phyloP scores from a whole-genome alignment of 2,797 vertebrate species.

The Lemur catta region DNA sequence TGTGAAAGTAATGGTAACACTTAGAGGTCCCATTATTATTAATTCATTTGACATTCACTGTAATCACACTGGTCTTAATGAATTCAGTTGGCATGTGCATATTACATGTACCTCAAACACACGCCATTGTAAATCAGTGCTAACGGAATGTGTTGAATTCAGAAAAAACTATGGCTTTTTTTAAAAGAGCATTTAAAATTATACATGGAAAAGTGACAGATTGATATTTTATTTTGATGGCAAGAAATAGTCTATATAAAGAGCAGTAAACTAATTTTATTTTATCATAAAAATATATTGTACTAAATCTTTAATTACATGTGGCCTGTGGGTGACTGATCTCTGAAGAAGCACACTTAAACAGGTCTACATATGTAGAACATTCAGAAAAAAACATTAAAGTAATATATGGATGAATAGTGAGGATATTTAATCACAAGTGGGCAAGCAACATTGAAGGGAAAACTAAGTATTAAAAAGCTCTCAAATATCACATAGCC shows the following conservation, averaged over 20 bases:
- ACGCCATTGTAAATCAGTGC: constrained; percentile 79
- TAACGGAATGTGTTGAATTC: constrained; percentile 79
- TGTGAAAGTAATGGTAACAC: constrained; percentile 87
- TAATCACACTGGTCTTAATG: constrained; percentile 86
- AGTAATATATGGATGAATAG: background rate
- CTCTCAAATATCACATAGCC: background rate
- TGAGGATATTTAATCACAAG: background rate
- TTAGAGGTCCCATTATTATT: constrained; percentile 87
- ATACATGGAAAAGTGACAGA: constrained; percentile 18
- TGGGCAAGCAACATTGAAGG: background rate
- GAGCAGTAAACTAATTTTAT: background rate
- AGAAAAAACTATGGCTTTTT: constrained; percentile 64
- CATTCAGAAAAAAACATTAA: background rate
- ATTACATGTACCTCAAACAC: constrained; percentile 78
- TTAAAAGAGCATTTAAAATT: constrained; percentile 49
- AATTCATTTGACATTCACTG: constrained; percentile 88
- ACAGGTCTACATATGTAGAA: background rate
- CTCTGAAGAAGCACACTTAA: background rate
- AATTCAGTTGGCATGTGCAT: constrained; percentile 84
- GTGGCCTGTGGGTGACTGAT: background rate
- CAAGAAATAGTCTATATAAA: background rate
- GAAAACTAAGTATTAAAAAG: background rate
- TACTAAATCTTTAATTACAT: background rate
- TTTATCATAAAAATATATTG: background rate
- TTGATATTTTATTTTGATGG: background rate